These are phyloP conservation scores for Cnemophilus loriae DNA, from an alignment of 2,113 vertebrate species.

Conservation along the genomic window DNA sequence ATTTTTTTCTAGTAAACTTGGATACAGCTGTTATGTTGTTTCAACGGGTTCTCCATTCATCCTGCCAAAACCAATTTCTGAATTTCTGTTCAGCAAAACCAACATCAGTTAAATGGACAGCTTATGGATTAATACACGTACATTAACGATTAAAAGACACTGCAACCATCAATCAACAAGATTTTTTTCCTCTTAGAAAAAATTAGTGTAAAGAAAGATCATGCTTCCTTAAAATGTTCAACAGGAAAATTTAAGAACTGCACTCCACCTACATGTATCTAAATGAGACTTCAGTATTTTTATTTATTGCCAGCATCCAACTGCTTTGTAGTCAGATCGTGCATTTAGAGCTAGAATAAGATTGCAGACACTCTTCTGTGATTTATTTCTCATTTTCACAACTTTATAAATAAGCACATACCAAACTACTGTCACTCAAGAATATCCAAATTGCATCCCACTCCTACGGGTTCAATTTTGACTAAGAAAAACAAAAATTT, in stretches of 20 bases:
- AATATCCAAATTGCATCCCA: background rate
- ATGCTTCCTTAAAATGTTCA: background rate
- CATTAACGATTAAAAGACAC: conserved; percentile 9
- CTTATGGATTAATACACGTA: background rate
- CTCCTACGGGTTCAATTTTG: background rate
- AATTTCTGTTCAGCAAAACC: conserved; percentile 82
- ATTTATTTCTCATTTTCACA: background rate
- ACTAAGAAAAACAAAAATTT: background rate
- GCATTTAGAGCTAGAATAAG: background rate
- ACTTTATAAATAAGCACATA: background rate
- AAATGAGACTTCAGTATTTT: background rate
- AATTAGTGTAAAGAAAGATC: background rate
- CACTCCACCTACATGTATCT: background rate
- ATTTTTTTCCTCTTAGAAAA: background rate
- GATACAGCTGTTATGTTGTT: conserved; percentile 96
- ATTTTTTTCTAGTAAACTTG: conserved; percentile 95
- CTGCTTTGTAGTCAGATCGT: background rate
- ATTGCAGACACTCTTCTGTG: background rate
- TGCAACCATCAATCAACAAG: conserved; percentile 12
- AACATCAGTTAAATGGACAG: conserved; percentile 38
- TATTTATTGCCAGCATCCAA: background rate
- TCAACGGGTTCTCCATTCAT: conserved; percentile 97
- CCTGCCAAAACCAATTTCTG: conserved; percentile 94
- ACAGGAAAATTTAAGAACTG: background rate
- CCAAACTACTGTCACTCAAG: background rate